Base-by-base conservation (phyloP, 2,888 invertebrate species). In the Athalia cordata region DNA sequence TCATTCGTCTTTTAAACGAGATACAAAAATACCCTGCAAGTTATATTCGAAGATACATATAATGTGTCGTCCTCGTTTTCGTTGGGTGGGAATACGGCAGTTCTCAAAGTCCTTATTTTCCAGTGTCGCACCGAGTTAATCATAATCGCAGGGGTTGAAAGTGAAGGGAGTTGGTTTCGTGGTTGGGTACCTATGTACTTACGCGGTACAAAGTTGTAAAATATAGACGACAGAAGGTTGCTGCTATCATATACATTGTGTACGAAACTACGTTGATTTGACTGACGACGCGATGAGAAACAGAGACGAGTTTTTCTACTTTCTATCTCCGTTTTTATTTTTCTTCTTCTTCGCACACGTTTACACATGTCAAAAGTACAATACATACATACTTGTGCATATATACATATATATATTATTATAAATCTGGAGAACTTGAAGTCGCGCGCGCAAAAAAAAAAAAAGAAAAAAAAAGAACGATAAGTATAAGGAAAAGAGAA, bases 81-180 rank as follows among this genome's bases (percentile, higher is more conserved):
- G 29, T 11, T 6, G 55, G 29, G 5, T 4, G 50, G 9, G 50
- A 50, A 29, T 29, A 29, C 29, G 50, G 67, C n/a, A 68, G 68
- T 9, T 47, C 45, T 45, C 45, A 11, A 11, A 57, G 57, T 82
- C 83, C 85, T 85, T 86, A 88, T 88, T 88, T 87, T 88, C 87
- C 88, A 85, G 83, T 84, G 89, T 88, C 89, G 85, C 86, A 86
- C 86, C 86, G 85, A 87, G 87, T 89, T 89, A 89, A 89, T 89
- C 89, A 29, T 29, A 29, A 29, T 29, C 29, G 29, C 29, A 29
- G 29, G 29, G 29, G 29, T 29, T 29, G 29, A 29, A 29, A 29
- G 29, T 29, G 29, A 29, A 29, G 29, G 29, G 29, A 2, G 29
- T 29, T 29, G 45, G 72, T 59, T 47, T 68, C 59, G 59, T 9